Conservation (phyloP, 1,140 invertebrate genomes). For the Bombus terrestris region DNA sequence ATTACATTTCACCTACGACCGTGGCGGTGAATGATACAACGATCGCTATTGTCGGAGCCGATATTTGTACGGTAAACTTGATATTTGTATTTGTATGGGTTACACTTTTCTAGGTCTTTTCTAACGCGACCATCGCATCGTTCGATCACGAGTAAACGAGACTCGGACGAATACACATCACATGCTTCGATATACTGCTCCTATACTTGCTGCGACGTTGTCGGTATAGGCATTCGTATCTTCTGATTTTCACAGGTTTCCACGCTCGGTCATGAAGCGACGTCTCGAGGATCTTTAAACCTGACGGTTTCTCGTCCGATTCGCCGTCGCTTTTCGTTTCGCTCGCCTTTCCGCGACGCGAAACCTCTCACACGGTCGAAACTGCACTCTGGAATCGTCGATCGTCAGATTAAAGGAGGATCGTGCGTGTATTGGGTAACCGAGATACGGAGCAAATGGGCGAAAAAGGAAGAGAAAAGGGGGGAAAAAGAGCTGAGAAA, state of each 20-base stretch:
- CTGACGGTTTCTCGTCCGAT: background rate
- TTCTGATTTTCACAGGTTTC: background rate
- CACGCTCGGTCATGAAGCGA: background rate
- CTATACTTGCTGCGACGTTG: constrained; percentile 82
- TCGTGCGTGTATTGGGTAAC: background rate
- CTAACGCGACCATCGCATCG: background rate
- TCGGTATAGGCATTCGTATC: background rate
- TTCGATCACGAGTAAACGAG: background rate
- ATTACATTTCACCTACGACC: background rate
- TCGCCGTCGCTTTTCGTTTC: background rate
- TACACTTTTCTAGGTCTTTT: background rate
- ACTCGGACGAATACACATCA: background rate
- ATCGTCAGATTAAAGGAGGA: background rate
- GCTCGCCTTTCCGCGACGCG: background rate
- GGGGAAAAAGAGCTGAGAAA: too few species aligned
- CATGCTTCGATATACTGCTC: constrained; percentile 80
- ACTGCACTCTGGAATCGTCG: constrained; percentile 68
- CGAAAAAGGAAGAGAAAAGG: too few species aligned
- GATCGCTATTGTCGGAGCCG: background rate
- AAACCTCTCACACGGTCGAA: background rate
- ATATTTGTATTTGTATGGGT: background rate
- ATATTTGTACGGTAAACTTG: background rate
- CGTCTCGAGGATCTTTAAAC: background rate
- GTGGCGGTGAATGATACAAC: background rate
- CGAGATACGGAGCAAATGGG: background rate